Conservation (phyloP, 2,113 vertebrate species). For the Condylura cristata region DNA sequence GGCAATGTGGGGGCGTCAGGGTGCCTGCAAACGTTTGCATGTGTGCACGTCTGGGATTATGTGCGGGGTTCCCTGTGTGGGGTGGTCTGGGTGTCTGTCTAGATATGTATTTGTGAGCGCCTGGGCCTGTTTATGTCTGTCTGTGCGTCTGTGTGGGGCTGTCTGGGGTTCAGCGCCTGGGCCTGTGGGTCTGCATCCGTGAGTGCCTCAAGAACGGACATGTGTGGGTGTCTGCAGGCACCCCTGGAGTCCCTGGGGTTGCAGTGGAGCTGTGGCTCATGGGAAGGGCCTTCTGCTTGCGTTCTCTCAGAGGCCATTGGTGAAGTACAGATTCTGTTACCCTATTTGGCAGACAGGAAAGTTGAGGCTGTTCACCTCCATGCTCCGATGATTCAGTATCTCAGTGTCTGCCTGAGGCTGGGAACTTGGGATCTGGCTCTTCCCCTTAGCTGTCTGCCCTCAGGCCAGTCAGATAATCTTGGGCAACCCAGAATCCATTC, state of each 20-base stretch:
- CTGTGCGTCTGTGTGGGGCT: constrained; percentile 25
- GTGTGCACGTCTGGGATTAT: constrained; percentile 42
- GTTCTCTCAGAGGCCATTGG: background rate
- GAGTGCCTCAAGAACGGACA: background rate
- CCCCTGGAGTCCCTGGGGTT: background rate
- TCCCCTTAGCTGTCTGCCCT: background rate
- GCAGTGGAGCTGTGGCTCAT: background rate
- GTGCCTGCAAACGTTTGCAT: constrained; percentile 33
- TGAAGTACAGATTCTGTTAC: background rate
- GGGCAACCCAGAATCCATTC: constrained; percentile 25
- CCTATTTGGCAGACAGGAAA: background rate
- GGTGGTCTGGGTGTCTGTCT: constrained; percentile 65
- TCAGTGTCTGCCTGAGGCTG: background rate
- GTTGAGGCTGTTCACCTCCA: background rate
- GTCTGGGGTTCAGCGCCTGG: constrained; percentile 16
- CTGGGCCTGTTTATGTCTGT: constrained; percentile 72
- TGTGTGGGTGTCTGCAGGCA: background rate
- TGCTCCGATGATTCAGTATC: background rate
- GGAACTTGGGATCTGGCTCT: background rate
- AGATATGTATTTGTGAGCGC: constrained; percentile 14
- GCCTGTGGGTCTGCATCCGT: background rate
- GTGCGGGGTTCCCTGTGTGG: constrained; percentile 35
- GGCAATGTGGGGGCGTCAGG: constrained; percentile 58
- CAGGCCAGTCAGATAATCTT: background rate
- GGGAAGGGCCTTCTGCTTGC: background rate